These are phyloP conservation scores for Buphagus erythrorhynchus DNA, from an alignment of 2,797 vertebrate species.

Conservation along the genomic window DNA sequence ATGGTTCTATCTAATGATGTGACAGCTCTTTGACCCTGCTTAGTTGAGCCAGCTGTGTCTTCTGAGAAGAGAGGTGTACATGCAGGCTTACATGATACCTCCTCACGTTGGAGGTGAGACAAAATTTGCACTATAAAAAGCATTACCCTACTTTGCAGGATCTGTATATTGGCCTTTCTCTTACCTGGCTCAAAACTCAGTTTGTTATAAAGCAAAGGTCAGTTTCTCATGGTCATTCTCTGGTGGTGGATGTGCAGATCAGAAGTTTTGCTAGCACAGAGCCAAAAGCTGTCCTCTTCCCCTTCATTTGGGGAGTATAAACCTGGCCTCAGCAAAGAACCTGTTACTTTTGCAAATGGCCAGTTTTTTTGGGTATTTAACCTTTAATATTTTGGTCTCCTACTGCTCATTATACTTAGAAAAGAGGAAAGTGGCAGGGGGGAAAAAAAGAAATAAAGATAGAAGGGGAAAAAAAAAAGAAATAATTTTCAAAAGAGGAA, in stretches of 20 bases:
- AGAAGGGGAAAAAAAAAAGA: background rate
- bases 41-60: background rate
- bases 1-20: background rate
- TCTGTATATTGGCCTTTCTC: background rate
- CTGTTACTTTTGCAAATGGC: background rate
- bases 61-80: background rate
- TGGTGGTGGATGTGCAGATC: background rate
- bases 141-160: background rate
- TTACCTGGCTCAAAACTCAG: background rate
- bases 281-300: background rate
- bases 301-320: background rate
- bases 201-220: background rate
- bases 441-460: background rate
- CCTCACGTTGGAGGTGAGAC: no score
- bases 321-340: background rate
- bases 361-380: rapidly evolving
- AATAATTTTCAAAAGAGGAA: background rate
- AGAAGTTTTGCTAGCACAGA: background rate
- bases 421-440: background rate
- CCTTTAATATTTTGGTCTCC: background rate
- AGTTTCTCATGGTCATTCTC: background rate
- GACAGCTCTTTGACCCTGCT: background rate
- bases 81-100: background rate
- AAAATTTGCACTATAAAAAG: background rate
- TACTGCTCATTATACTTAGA: background rate